Evolutionary conservation across 2,888 invertebrate species (phyloP).

Genomic region (Eumerus sabulonum): DNA sequence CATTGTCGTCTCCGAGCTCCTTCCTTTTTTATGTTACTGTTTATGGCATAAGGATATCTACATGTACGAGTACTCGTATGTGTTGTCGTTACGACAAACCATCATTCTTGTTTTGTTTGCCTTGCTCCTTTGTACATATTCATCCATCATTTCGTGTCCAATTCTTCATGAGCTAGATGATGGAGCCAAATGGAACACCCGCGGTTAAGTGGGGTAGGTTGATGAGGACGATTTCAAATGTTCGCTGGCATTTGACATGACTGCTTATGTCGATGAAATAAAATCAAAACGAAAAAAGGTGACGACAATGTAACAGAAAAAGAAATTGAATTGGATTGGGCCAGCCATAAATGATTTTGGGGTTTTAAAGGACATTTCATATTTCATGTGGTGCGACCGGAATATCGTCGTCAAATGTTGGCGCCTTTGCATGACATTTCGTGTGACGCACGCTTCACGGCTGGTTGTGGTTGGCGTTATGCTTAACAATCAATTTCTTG

Average conservation of each 20-base stretch:
- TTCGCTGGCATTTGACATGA: conserved; percentile 64
- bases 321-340: not conserved
- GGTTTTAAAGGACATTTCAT: conserved; percentile 4
- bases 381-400: not conserved
- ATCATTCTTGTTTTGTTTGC: not conserved
- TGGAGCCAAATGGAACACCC: conserved; percentile 54
- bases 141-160: conserved; percentile 50
- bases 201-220: conserved; percentile 50
- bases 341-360: not conserved
- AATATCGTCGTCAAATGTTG: conserved; percentile 29
- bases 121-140: conserved; percentile 8
- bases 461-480: not conserved
- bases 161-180: conserved; percentile 38
- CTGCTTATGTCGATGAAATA: conserved; percentile 60
- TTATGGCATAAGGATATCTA: conserved; percentile 11
- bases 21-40: conserved; percentile 11
- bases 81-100: not conserved
- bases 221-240: conserved; percentile 14
- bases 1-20: conserved; percentile 36
- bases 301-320: conserved; percentile 16
- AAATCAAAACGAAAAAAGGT: not conserved
- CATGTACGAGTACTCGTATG: too few relatives aligned
- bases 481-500: conserved; percentile 4
- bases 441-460: conserved; percentile 9
- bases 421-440: conserved; percentile 33